These are phyloP conservation scores for Acanthisitta chloris DNA, from an alignment of 2,113 vertebrate genomes.

Conservation along the genomic window DNA sequence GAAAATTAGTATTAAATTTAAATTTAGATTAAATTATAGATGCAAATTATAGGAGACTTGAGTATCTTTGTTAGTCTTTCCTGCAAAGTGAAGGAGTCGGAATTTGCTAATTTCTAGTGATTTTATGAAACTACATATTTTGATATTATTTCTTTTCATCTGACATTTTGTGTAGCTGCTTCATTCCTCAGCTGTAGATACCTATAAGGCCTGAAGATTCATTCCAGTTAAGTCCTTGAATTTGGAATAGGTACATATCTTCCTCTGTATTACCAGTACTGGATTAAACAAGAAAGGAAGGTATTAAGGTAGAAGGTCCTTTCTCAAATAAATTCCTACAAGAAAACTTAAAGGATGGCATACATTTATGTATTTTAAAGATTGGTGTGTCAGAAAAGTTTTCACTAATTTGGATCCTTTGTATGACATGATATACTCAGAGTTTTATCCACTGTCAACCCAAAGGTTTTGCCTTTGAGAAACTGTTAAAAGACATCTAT, in stretches of 20 bases:
- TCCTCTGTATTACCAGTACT: not conserved
- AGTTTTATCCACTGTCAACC: not conserved
- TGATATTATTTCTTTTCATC: not conserved
- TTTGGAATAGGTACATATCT: not conserved
- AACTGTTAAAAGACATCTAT: not conserved
- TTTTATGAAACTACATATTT: not conserved
- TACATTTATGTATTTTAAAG: not conserved
- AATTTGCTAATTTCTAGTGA: not conserved
- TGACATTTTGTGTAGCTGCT: not conserved
- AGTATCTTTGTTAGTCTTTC: not conserved
- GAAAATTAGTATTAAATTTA: not conserved
- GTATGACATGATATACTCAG: not conserved
- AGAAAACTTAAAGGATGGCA: not conserved
- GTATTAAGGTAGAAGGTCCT: not conserved
- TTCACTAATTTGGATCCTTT: not conserved
- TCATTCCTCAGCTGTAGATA: not conserved
- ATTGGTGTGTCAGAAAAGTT: not conserved
- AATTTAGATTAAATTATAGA: not conserved
- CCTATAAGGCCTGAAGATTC: not conserved
- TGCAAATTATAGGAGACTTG: not conserved
- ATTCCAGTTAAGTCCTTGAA: not conserved
- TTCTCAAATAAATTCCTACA: not conserved
- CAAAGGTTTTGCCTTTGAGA: not conserved
- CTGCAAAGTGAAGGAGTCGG: not conserved
- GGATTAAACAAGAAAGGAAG: not conserved